Evolutionary conservation across 2,113 vertebrate genomes (phyloP), one percentile per base, ranked within the genome.

Genomic region (Podiceps cristatus): DNA sequence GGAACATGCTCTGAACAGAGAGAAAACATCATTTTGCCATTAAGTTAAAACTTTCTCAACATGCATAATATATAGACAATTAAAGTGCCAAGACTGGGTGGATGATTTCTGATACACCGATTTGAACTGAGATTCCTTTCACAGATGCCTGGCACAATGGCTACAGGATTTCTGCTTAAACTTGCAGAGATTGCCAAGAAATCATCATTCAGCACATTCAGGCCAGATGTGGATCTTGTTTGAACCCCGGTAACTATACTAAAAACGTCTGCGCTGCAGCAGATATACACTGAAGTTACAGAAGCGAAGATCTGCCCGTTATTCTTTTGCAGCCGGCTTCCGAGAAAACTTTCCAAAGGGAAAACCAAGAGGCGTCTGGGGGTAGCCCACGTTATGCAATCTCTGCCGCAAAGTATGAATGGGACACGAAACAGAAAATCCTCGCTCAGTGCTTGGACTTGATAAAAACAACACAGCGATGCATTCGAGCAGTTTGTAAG

Each of bases 371-470:
- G 40, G 14, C 14, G 1, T 50, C 42, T 60, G 66, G 22, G 31
- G 20, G 31, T 44, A 64, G 45, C 4, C 4, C 9, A 2, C 18
- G 2, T 35, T 23, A 4, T 1, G 4, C 7, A 31, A 13, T 28
- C 62, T 47, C 28, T 9, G 37, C 3, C 13, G 29, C 49, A 40
- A n/a, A 18, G n/a, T 53, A 7, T 7, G 50, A 62, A 64, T 13
- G 35, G 67, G 78, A 17, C 0, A 2, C 85, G 77, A 88, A 72
- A 73, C 27, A 55, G 60, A 90, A 76, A 76, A 60, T 13, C 58
- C 40, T 72, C 1, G 0, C 49, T 50, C 33, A 5, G 40, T 49
- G 66, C 35, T 82, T 68, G 49, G 85, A 18, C 33, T 50, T 18
- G 27, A 55, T 62, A 19, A 59, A 67, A 92, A n/a, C 45, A 78